Base-by-base conservation (phyloP, 1,140 invertebrate genomes). In the Homalodisca vitripennis region DNA sequence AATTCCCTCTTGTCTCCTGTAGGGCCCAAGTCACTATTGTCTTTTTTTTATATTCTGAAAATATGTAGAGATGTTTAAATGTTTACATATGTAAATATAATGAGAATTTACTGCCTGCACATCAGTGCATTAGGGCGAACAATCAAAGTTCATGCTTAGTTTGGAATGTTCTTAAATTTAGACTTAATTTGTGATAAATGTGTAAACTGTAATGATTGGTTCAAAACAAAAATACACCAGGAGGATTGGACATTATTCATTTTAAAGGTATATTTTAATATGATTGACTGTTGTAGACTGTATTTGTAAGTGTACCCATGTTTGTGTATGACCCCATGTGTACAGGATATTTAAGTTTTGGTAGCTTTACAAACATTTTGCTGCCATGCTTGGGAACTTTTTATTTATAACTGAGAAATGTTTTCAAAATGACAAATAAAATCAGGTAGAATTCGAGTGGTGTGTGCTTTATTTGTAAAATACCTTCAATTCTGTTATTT, bases 401-500 rank as follows among this genome's bases (percentile, higher is more conserved):
- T 66, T 66, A 53, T 66, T 66, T 66, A 66, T 30, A 66, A 66
- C 24, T 51, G 22, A 66, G 32, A 66, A 66, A 66, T 48, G 46
- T 64, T 64, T 64, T 64, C 30, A 64, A 64, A 64, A 64, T 64
- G 62, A 64, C 62, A 64, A 64, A 64, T 64, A 64, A 64, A 64
- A 34, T 64, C 62, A 66, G 26, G 47, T 66, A 66, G 47, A 66
- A 66, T 66, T 66, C 27, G 22, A 41, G 17, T 63, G 2, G 3
- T 46, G 22, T 46, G 65, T 53, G 14, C 51, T 53, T 66, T 66
- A 46, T 48, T 60, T 27, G 55, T 60, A 27, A 26, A 41, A 41
- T 17, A 41, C 34, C n/a, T n/a, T n/a, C n/a, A n/a, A n/a, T n/a
- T 22, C n/a, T 51, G 3, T 3, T 51, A 60, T 13, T 53, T 60